Percentiles rank a stretch among this genome's conserved stretches.
Evolutionary conservation across 2,797 vertebrate genomes (phyloP).

Genomic region (Iguana delicatissima): DNA sequence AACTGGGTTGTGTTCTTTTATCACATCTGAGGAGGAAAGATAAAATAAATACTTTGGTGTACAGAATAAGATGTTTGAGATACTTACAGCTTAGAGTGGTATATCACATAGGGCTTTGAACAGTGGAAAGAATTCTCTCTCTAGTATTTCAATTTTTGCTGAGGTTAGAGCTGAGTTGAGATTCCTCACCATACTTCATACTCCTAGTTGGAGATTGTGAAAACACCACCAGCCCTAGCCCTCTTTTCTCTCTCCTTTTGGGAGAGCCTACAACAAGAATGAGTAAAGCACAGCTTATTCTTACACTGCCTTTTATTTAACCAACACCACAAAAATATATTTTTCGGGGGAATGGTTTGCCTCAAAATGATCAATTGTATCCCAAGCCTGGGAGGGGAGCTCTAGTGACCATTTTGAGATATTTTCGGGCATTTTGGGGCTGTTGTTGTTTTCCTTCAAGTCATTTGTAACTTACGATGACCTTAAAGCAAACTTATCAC

Average conservation of each 20-base stretch:
- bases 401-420: no score
- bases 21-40: constrained; percentile 1
- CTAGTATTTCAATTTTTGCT: not conserved
- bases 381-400: no score
- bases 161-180: not conserved
- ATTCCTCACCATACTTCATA: not conserved
- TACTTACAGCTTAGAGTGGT: not conserved
- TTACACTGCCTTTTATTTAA: no score
- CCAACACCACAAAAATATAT: no score
- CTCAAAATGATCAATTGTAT: no score
- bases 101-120: not conserved
- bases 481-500: no score
- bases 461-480: no score
- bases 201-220: not conserved
- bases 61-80: constrained; percentile 20
- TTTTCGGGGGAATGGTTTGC: no score
- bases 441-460: no score
- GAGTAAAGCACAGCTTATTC: no score
- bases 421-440: no score
- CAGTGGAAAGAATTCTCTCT: not conserved
- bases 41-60: constrained; percentile 25
- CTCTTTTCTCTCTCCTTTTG: not conserved
- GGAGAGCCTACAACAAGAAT: not conserved
- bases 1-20: constrained; percentile 6
- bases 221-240: not conserved